Evolutionary conservation across 2,797 vertebrate genomes (phyloP), one percentile per base, ranked within the genome.

Genomic region (Fratercula arctica): DNA sequence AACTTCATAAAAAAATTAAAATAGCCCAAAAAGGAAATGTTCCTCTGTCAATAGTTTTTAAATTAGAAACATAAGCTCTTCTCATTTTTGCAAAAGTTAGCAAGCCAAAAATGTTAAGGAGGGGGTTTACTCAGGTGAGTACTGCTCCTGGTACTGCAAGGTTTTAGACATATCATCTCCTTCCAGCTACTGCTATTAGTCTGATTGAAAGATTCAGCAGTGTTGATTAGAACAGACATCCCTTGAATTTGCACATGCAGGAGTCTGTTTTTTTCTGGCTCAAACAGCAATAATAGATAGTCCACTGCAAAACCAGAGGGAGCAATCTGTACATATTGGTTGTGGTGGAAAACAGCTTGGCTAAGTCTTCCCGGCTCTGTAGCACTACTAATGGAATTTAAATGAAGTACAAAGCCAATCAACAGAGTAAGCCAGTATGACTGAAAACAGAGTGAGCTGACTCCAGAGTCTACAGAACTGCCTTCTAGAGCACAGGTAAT

Each of bases 251-350:
- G 16, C 53, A 53, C 2, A 0, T 24, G 20, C 59, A 54, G 25
- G 56, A 59, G 13, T 43, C 48, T 46, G 19, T 0, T 2, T 16
- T 70, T 43, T 54, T 18, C 51, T 37, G 24, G 17, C 59, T 76
- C 68, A 43, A n/a, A 56, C 18, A 66, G 77, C 85, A 61, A 24
- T 14, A 75, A 43, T 4, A 51, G 31, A 26, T 4, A 26, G 4
- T 18, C 33, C 63, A 10, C 54, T 54, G 51, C 48, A 53, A 53
- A 82, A 37, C 33, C 23, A 48, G 53, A 61, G 39, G 63, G 59
- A 66, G 20, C 26, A 10, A 20, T 14, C 19, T 4, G 39, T 3
- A 10, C 13, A 0, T 5, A 3, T 0, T 25, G 57, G 13, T 3
- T 60, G 35, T 11, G n/a, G 23, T n/a, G 11, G 60, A 24, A 61